Percentiles rank a stretch among this genome's conserved stretches.
Conservation (phyloP, 2,888 invertebrate genomes). For the Pristionchus mayeri region DNA sequence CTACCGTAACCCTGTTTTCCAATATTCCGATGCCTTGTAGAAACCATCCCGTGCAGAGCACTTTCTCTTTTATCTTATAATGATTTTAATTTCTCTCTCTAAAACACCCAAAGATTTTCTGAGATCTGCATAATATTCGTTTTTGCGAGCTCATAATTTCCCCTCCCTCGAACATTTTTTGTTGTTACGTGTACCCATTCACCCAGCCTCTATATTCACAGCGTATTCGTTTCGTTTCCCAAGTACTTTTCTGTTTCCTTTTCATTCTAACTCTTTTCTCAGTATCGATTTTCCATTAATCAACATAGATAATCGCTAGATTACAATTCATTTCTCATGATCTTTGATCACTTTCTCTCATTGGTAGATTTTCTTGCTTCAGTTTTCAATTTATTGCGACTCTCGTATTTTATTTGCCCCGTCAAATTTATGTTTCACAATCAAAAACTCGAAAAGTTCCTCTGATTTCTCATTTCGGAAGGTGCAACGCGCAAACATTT, state of each 20-base stretch:
- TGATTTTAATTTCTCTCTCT: background rate
- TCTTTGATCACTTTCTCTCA: background rate
- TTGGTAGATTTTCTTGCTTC: slow-evolving; percentile 32
- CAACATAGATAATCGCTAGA: slow-evolving; percentile 45
- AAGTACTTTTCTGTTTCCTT: background rate
- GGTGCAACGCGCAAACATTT: slow-evolving; percentile 23
- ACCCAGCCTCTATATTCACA: slow-evolving; percentile 34
- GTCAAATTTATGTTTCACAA: background rate
- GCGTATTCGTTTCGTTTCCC: slow-evolving; percentile 42
- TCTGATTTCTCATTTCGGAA: background rate
- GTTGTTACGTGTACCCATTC: slow-evolving; percentile 34
- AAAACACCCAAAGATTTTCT: background rate
- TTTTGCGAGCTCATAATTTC: background rate
- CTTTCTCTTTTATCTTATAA: background rate
- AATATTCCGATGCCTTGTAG: background rate
- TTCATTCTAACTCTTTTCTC: background rate
- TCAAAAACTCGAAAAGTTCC: background rate
- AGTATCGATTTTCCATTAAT: slow-evolving; percentile 6
- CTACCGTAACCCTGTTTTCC: background rate
- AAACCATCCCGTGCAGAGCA: slow-evolving; percentile 2
- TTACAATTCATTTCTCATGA: background rate
- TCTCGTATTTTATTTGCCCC: background rate
- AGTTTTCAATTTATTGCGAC: slow-evolving; percentile 19
- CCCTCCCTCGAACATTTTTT: background rate
- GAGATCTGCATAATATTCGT: slow-evolving; percentile 31